Conservation (phyloP, 2,888 invertebrate genomes). For the Metellina segmentata region DNA sequence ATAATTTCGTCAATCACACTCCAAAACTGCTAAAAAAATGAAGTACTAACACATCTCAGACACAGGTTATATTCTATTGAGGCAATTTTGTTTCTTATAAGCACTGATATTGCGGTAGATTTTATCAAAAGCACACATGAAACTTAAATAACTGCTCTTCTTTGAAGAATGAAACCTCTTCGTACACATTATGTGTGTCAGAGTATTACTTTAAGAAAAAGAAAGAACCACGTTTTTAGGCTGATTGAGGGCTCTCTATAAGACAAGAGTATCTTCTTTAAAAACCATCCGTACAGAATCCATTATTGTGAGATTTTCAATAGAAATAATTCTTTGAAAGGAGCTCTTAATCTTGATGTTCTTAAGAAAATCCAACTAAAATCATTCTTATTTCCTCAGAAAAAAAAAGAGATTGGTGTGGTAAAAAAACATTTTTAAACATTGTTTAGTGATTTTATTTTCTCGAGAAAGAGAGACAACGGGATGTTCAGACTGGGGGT, state of each 20-base stretch:
- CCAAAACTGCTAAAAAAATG: too few relatives aligned
- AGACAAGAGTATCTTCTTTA: not conserved
- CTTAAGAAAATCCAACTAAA: not conserved
- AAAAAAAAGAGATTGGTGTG: not conserved
- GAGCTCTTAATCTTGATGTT: not conserved
- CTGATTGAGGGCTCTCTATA: not conserved
- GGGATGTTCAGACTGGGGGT: conserved; percentile 1
- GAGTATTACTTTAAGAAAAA: too few relatives aligned
- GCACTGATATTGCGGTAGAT: too few relatives aligned
- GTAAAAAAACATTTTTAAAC: not conserved
- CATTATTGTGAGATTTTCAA: not conserved
- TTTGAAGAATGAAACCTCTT: too few relatives aligned
- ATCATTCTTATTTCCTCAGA: not conserved
- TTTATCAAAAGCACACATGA: too few relatives aligned
- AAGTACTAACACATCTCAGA: too few relatives aligned
- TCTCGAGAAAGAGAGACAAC: not conserved
- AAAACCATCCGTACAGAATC: not conserved
- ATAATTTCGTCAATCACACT: too few relatives aligned
- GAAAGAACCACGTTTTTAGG: not conserved
- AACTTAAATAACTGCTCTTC: too few relatives aligned
- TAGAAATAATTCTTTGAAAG: not conserved
- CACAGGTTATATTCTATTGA: too few relatives aligned
- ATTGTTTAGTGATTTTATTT: conserved; percentile 27
- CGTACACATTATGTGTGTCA: too few relatives aligned
- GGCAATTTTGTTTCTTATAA: too few relatives aligned